phyloP scores from a whole-genome alignment of 2,888 invertebrate species.

The Smittia aterrima region DNA sequence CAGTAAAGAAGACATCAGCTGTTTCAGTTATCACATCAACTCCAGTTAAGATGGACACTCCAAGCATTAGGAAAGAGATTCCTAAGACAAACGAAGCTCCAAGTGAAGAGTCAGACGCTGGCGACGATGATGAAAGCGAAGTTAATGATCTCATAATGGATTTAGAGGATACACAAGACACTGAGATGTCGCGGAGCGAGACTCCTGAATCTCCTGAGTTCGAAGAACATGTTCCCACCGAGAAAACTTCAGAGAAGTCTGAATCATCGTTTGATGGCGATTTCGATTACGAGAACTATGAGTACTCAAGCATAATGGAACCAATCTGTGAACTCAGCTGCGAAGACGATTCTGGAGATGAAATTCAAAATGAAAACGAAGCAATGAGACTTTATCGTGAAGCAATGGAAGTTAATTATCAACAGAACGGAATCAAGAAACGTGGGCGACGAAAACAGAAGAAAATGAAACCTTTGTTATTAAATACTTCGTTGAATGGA shows the following conservation, averaged over 20 bases:
- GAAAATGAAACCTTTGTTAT: slow-evolving; percentile 6
- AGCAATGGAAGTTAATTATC: slow-evolving; percentile 32
- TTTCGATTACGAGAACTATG: not conserved
- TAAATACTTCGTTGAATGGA: slow-evolving; percentile 33
- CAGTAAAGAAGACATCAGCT: too few relatives aligned
- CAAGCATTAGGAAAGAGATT: too few relatives aligned
- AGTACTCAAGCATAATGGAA: slow-evolving; percentile 46
- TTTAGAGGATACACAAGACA: not conserved
- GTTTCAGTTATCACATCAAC: too few relatives aligned
- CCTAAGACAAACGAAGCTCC: too few relatives aligned
- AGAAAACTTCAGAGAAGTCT: too few relatives aligned
- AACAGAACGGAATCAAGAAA: slow-evolving; percentile 33
- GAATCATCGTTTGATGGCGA: slow-evolving; percentile 42
- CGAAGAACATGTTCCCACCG: slow-evolving; percentile 29
- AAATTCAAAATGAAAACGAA: slow-evolving; percentile 15
- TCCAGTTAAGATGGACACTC: too few relatives aligned
- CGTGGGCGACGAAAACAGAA: not conserved
- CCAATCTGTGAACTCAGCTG: slow-evolving; percentile 50
- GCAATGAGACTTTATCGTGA: slow-evolving; percentile 31
- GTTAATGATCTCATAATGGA: slow-evolving; percentile 24
- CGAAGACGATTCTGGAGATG: slow-evolving; percentile 42
- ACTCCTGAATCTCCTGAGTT: slow-evolving; percentile 38
- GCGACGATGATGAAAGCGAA: slow-evolving; percentile 9
- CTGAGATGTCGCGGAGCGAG: not conserved
- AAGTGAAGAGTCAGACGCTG: too few relatives aligned